Base-by-base conservation (phyloP, 2,797 vertebrate species). In the Gymnopithys bicolor region DNA sequence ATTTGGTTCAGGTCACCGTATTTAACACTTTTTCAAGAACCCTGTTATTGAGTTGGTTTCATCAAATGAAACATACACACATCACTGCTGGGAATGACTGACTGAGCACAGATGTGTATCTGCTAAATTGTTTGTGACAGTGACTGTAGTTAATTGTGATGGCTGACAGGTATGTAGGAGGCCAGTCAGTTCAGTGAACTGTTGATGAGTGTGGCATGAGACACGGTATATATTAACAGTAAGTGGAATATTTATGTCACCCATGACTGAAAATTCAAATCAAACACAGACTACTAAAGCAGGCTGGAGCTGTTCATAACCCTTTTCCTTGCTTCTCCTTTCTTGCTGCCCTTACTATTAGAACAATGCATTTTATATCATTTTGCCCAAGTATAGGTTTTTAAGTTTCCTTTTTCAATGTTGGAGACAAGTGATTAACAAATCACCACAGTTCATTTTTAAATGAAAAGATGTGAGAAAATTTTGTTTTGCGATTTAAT, bases 121-220 rank as follows among this genome's bases (percentile, higher is more conserved):
- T 68, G 52, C 49, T 52, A 82, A 94, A 96, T 92, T 80, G 64
- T 74, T 83, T 90, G 92, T 91, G 94, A 93, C 94, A 93, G 91
- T 23, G 10, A 92, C 89, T 77, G 76, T 95, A 90, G 82, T 92
- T 96, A 96, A 94, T 96, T 94, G 82, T 95, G 89, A 92, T 95
- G 74, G 79, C 70, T 93, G 95, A 95, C 92, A 95, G 93, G 90
- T 74, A 95, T 1, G 0, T 95, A 86, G 87, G 73, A 96, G 85
- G 73, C 89, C 89, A 94, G 76, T 87, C 87, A 87, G 41, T 76
- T 93, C 84, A 78, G 55, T 74, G 80, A 84, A 90, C 69, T 91
- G 80, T 64, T 95, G 87, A 92, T 49, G 62, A 92, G 84, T 59
- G 89, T 71, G 53, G 74, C 66, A 71, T 79, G 74, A 92, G 85